Evolutionary conservation across 2,797 vertebrate species (phyloP).

Genomic region (Platyrinchus mystaceus): DNA sequence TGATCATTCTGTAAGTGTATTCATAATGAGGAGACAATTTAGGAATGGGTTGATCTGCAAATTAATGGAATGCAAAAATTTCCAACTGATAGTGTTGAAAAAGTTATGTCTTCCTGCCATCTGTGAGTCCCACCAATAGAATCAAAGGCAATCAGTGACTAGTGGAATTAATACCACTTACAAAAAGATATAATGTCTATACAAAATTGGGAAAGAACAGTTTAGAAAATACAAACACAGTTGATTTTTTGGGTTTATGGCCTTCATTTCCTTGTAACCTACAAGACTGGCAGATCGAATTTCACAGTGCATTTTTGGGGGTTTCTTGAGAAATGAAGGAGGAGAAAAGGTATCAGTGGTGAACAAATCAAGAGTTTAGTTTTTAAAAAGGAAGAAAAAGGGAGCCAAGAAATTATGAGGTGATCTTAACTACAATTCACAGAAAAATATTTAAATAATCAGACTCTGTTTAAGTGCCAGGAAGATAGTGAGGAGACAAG

Average conservation of each 20-base stretch:
- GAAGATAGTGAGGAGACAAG: constrained; percentile 6
- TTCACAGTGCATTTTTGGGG: background rate
- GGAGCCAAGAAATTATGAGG: background rate
- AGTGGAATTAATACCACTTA: background rate
- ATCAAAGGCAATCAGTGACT: background rate
- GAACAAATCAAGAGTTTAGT: background rate
- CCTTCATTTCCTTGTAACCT: background rate
- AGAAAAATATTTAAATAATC: constrained; percentile 18
- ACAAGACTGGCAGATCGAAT: background rate
- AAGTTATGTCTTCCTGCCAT: background rate
- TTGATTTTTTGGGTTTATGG: background rate
- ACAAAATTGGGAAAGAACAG: background rate
- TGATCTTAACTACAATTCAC: background rate
- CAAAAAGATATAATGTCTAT: background rate
- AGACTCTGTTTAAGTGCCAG: background rate
- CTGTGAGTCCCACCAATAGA: background rate
- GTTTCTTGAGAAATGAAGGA: background rate
- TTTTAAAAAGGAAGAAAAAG: background rate
- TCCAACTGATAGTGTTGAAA: background rate
- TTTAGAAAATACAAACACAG: background rate
- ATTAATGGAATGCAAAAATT: background rate
- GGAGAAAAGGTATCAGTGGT: background rate
- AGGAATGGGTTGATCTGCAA: background rate
- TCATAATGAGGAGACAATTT: background rate
- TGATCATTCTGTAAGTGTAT: background rate